phyloP scores from a whole-genome alignment of 2,113 vertebrate genomes.

The Daboia siamensis region DNA sequence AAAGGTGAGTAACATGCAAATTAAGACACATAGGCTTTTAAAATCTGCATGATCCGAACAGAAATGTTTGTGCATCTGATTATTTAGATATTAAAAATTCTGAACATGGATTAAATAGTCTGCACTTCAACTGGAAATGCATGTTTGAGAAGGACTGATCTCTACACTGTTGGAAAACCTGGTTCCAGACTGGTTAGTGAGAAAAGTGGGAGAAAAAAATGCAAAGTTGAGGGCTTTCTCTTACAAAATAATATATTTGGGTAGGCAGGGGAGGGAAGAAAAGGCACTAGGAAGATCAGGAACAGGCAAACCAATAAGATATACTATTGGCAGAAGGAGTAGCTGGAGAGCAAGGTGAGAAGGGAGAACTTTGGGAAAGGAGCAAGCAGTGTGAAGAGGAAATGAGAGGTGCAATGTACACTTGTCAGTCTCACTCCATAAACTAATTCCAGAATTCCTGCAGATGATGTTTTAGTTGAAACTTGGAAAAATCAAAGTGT shows the following conservation, averaged over 20 bases:
- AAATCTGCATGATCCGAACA: not conserved
- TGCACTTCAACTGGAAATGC: not conserved
- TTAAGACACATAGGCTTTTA: not conserved
- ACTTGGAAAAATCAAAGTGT: not conserved
- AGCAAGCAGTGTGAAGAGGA: not conserved
- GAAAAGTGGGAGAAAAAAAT: not conserved
- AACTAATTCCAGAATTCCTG: not conserved
- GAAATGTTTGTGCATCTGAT: not conserved
- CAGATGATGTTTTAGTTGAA: not conserved
- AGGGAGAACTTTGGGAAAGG: not conserved
- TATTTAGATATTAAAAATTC: not conserved
- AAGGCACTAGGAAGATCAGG: not conserved
- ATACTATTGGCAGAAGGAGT: not conserved
- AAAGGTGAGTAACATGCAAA: not conserved
- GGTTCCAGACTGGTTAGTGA: not conserved
- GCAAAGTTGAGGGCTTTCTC: not conserved
- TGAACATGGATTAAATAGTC: not conserved
- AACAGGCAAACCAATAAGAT: not conserved
- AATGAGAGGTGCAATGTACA: not conserved
- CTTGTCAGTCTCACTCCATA: not conserved
- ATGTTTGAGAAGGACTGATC: not conserved
- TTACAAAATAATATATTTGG: not conserved
- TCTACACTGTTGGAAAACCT: not conserved
- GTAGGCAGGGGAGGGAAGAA: not conserved
- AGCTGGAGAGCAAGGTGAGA: not conserved